These are phyloP conservation scores for Marasmarcha lunaedactyla DNA, from an alignment of 2,888 invertebrate species.

Conservation along the genomic window DNA sequence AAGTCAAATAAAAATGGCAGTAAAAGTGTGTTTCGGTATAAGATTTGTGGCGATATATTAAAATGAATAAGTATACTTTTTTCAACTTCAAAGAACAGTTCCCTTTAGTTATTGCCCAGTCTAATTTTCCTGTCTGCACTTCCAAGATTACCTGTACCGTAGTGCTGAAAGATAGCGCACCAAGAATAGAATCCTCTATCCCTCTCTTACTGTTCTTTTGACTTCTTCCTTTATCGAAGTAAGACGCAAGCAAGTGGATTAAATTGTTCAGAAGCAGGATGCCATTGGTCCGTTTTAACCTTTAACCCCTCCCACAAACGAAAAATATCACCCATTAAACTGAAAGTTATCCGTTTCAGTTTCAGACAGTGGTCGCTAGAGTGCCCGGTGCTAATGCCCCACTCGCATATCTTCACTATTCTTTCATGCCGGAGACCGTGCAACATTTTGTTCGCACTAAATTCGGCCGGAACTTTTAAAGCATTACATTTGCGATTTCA, in stretches of 20 bases:
- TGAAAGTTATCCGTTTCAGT: conserved; percentile 55
- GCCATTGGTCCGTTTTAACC: conserved; percentile 55
- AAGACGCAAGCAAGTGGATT: conserved; percentile 26
- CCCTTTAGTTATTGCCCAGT: too few species aligned
- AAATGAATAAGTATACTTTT: too few species aligned
- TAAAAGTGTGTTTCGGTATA: too few species aligned
- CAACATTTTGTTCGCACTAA: not conserved
- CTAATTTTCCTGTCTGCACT: conserved; percentile 8
- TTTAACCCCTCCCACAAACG: conserved; percentile 63
- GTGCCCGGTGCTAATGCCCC: conserved; percentile 35
- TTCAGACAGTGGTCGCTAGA: conserved; percentile 32
- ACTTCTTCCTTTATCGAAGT: conserved; percentile 33
- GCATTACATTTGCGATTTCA: not conserved
- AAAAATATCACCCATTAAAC: conserved; percentile 63
- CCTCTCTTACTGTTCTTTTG: conserved; percentile 31
- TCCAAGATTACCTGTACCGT: conserved; percentile 23
- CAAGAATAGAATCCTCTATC: conserved; percentile 52
- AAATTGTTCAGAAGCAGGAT: conserved; percentile 27
- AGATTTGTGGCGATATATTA: too few species aligned
- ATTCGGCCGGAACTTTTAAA: not conserved
- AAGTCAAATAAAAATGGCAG: too few species aligned
- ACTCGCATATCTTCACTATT: conserved; percentile 34
- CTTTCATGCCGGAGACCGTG: not conserved
- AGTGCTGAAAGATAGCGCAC: conserved; percentile 27
- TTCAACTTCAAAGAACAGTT: too few species aligned